Conservation (phyloP, 1,140 invertebrate species). For the Drosophila funebris region DNA sequence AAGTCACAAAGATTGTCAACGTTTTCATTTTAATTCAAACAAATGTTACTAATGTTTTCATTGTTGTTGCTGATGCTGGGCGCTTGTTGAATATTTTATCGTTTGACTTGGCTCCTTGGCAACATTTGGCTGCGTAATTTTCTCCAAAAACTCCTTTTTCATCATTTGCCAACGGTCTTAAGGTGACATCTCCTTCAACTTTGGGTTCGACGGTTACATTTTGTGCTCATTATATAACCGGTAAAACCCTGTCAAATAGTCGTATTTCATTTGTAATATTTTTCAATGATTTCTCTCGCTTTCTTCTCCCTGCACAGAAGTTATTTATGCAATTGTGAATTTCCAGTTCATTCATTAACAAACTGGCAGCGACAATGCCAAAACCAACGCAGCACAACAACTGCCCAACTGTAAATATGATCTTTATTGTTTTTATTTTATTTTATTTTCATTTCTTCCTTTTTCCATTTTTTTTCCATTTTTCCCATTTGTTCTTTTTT, state of each 20-base stretch:
- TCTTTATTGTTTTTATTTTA: constrained; percentile 58
- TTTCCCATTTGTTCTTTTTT: constrained; percentile 30
- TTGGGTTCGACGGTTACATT: not conserved
- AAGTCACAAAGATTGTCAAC: constrained; percentile 79
- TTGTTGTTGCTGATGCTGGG: constrained; percentile 53
- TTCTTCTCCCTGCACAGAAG: not conserved
- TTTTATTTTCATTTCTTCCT: constrained; percentile 21
- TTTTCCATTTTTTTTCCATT: constrained; percentile 38
- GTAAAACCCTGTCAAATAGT: constrained; percentile 5
- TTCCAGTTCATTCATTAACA: constrained; percentile 53
- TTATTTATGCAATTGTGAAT: constrained; percentile 62
- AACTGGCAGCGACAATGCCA: constrained; percentile 16
- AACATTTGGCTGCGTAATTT: constrained; percentile 76
- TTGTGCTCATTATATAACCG: constrained; percentile 27
- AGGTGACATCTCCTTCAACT: not conserved
- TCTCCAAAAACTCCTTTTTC: constrained; percentile 70
- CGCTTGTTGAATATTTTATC: constrained; percentile 79
- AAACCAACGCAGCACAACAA: constrained; percentile 28
- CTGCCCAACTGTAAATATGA: constrained; percentile 62
- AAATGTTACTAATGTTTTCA: constrained; percentile 82
- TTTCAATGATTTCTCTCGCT: not conserved
- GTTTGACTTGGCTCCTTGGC: constrained; percentile 75
- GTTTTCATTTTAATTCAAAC: constrained; percentile 83
- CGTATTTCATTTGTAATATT: constrained; percentile 20
- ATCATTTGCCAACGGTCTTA: constrained; percentile 65